These are phyloP conservation scores for Pimpla rufipes DNA, from an alignment of 2,888 invertebrate species.

Conservation along the genomic window DNA sequence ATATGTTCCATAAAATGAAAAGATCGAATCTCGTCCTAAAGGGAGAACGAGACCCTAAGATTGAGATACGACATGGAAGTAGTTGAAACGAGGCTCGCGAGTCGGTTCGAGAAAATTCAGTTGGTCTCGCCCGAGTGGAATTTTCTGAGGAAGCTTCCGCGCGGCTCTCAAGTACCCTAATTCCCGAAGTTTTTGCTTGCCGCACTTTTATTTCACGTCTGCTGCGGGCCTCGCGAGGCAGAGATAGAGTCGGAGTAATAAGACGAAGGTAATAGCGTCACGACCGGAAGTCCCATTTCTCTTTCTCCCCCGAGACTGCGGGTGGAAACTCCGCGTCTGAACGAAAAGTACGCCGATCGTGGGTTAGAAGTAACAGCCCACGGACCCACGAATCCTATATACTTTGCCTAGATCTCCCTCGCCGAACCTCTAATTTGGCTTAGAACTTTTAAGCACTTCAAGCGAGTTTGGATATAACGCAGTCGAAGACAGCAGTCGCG, in stretches of 20 bases:
- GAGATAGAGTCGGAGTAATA: conserved; percentile 18
- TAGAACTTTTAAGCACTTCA: conserved; percentile 48
- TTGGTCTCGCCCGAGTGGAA: conserved; percentile 16
- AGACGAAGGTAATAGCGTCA: conserved; percentile 49
- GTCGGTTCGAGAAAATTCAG: conserved; percentile 34
- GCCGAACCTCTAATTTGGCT: conserved; percentile 53
- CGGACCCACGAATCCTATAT: conserved; percentile 23
- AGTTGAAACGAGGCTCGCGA: conserved; percentile 14
- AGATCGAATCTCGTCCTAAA: not conserved
- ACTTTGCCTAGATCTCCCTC: conserved; percentile 30
- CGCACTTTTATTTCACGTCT: conserved; percentile 17
- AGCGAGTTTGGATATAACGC: conserved; percentile 26
- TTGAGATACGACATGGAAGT: not conserved
- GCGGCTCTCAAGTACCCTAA: conserved; percentile 36
- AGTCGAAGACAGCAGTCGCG: conserved; percentile 21
- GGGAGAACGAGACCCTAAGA: not conserved
- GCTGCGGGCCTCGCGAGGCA: conserved; percentile 21
- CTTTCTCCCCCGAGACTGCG: conserved; percentile 15
- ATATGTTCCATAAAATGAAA: not conserved
- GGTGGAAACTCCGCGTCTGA: conserved; percentile 32
- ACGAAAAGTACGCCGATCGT: conserved; percentile 35
- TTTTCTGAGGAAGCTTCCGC: conserved; percentile 5
- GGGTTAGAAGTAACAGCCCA: conserved; percentile 29
- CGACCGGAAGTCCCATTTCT: conserved; percentile 31
- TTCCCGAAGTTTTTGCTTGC: conserved; percentile 29